Evolutionary conservation across 2,888 invertebrate species (phyloP), one percentile per base, ranked within the genome.

Genomic region (Teleogryllus oceanicus): DNA sequence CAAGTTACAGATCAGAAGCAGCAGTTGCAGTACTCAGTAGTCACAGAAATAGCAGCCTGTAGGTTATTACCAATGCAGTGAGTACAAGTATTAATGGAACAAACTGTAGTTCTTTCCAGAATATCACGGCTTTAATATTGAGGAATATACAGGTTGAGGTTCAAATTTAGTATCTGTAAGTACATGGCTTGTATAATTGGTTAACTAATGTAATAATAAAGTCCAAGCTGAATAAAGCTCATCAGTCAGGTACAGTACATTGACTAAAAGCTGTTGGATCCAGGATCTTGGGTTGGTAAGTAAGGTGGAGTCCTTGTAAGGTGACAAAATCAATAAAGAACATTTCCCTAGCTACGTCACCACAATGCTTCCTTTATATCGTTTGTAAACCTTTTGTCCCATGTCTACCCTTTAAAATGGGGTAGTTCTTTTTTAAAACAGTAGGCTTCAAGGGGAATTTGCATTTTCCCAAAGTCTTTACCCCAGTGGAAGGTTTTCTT

Each of bases 71-170:
- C 62, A 62, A n/a, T 62, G 62, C 62, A 62, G 62, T 62, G 62
- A 62, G 62, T 62, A 77, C 77, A 77, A 49, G 49, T 49, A 79
- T 80, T 80, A 80, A 80, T 80, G 74, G 51, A 77, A 78, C 51
- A 80, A 81, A 80, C 75, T 82, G 81, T 80, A 82, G 82, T 82
- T 82, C 82, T 82, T 82, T 82, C 82, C 82, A 82, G 82, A 82
- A 82, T 74, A 77, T 80, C 74, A 80, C 81, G 79, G 75, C 81
- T 78, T 62, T 76, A 81, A 78, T 80, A 75, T 49, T 79, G 80
- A 79, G 80, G 81, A 81, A 79, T 79, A 76, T 51, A 80, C 79
- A 79, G 81, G 78, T 81, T 81, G 81, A 81, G 77, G 79, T 81
- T 80, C 79, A 79, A 75, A 79, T 74, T 81, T 80, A 78, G 74